phyloP scores from a whole-genome alignment of 2,888 invertebrate species.

The Drosophila peninsularis region DNA sequence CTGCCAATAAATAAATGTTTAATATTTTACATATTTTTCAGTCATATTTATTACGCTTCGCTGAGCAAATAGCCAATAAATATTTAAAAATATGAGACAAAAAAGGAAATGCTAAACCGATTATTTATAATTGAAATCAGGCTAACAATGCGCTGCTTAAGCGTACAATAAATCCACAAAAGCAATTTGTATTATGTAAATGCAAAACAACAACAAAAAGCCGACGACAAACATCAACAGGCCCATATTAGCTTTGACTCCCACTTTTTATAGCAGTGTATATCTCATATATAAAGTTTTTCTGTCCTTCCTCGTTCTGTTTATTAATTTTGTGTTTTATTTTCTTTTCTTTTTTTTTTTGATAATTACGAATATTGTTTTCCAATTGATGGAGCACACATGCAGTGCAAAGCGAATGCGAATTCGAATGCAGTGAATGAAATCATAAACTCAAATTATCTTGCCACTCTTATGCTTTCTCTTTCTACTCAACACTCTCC shows the following conservation, averaged over 20 bases:
- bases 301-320: no score
- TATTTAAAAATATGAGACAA: constrained; percentile 11
- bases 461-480: background rate
- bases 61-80: constrained; percentile 33
- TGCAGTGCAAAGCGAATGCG: constrained; percentile 60
- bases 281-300: background rate
- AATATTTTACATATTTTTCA: constrained; percentile 3
- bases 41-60: constrained; percentile 5
- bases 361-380: constrained; percentile 77
- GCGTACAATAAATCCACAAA: constrained; percentile 62
- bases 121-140: constrained; percentile 54
- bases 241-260: constrained; percentile 21
- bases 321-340: background rate
- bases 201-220: constrained; percentile 6
- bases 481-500: background rate
- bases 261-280: no score
- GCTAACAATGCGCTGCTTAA: constrained; percentile 43
- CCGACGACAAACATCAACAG: constrained; percentile 14
- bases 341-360: constrained; percentile 23
- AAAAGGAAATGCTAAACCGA: constrained; percentile 23
- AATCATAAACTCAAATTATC: constrained; percentile 48
- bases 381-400: constrained; percentile 75
- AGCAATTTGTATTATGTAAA: constrained; percentile 67
- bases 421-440: constrained; percentile 65
- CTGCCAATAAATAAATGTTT: background rate